A percentile compares a stretch with the other conserved stretches of the same genome.
Evolutionary conservation across 2,888 invertebrate species (phyloP).

Genomic region (Gastracanthus pulcherrimus): DNA sequence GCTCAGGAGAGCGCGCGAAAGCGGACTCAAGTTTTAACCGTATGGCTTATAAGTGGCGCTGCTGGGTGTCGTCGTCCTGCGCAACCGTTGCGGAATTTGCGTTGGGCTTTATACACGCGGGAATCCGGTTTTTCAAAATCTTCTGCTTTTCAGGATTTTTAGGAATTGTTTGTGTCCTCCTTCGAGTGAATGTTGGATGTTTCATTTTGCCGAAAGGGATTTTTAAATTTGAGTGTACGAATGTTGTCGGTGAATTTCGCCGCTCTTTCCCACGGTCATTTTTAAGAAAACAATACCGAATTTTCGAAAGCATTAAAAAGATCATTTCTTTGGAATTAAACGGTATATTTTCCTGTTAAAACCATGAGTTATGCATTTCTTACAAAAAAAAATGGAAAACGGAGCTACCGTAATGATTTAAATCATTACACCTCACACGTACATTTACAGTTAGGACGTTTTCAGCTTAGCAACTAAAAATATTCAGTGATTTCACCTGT

Average conservation of each 20-base stretch:
- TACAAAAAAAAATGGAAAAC: too few relatives aligned
- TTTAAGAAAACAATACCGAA: background rate
- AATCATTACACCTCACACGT: too few relatives aligned
- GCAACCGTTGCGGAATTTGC: background rate
- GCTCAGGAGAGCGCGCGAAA: too few relatives aligned
- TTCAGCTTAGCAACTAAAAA: background rate
- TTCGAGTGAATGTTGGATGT: background rate
- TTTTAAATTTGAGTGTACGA: background rate
- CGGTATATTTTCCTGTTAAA: background rate
- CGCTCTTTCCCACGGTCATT: background rate
- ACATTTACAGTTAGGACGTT: background rate
- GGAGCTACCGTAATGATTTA: too few relatives aligned
- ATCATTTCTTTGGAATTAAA: background rate
- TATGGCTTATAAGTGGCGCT: background rate
- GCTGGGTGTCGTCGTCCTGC: background rate
- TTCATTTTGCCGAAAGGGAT: background rate
- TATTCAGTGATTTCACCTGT: background rate
- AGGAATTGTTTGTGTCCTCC: too few relatives aligned
- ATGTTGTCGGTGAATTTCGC: background rate
- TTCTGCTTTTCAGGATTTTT: background rate
- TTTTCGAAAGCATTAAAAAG: background rate
- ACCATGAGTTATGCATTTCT: too few relatives aligned
- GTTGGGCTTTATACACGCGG: too few relatives aligned
- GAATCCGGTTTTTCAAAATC: constrained; percentile 14
- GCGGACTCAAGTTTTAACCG: too few relatives aligned